These are phyloP conservation scores for Daubentonia madagascariensis DNA, from an alignment of 2,113 vertebrate species.

Conservation along the genomic window DNA sequence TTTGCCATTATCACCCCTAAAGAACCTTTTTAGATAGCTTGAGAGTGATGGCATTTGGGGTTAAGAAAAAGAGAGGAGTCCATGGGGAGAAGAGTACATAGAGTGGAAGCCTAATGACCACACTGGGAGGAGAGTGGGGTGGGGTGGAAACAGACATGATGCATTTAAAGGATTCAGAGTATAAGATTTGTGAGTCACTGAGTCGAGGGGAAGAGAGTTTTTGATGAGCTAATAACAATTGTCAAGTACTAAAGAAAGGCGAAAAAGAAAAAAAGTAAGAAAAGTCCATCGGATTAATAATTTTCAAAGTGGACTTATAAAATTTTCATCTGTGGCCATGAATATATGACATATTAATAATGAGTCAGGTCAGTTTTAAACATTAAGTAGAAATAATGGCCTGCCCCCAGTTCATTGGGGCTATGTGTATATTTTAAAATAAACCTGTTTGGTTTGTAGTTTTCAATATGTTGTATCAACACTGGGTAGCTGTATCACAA, in stretches of 20 bases:
- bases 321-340: not conserved
- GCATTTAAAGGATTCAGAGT: not conserved
- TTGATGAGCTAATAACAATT: not conserved
- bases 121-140: too few species aligned
- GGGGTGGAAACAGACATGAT: not conserved
- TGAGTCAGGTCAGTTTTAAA: not conserved
- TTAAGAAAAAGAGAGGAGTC: not conserved
- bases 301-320: not conserved
- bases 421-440: not conserved
- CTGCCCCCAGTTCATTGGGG: not conserved
- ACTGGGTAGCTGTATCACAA: not conserved
- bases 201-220: not conserved
- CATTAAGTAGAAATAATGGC: not conserved
- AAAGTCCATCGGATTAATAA: not conserved
- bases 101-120: not conserved
- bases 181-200: not conserved
- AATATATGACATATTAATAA: not conserved
- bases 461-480: not conserved
- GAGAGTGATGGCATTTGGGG: not conserved
- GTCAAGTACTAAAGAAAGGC: not conserved
- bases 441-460: constrained; percentile 2
- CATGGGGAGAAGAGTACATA: not conserved
- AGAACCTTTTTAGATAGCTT: not conserved
- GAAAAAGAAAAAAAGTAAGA: not conserved
- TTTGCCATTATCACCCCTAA: too few species aligned